Conservation (phyloP, 2,113 vertebrate species). For the Corynorhinus townsendii region DNA sequence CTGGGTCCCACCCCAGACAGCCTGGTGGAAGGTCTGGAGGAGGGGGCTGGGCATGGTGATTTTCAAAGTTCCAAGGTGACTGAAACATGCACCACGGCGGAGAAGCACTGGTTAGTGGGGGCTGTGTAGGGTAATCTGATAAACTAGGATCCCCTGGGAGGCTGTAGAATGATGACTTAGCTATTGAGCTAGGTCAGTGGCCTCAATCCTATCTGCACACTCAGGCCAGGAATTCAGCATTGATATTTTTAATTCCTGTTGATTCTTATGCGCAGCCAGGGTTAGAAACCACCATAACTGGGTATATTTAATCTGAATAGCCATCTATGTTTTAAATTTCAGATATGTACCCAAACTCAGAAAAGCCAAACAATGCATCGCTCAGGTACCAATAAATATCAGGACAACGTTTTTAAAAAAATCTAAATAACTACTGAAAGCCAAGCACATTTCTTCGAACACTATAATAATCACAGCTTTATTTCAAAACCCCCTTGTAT, state of each 20-base stretch:
- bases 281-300: background rate
- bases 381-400: background rate
- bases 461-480: background rate
- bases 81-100: background rate
- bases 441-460: background rate
- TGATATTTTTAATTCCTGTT: background rate
- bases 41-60: background rate
- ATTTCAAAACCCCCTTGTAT: background rate
- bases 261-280: background rate
- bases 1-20: background rate
- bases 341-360: background rate
- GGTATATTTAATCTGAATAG: background rate
- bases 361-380: background rate
- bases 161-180: background rate
- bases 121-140: background rate
- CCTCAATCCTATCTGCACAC: background rate
- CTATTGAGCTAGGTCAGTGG: background rate
- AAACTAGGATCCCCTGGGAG: background rate
- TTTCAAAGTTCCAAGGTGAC: background rate
- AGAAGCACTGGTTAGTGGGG: background rate
- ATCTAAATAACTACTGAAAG: background rate
- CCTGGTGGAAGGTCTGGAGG: background rate
- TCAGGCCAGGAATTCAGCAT: background rate
- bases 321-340: background rate
- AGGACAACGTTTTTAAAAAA: background rate